A percentile compares a stretch with the other conserved stretches of the same genome.
phyloP scores from a whole-genome alignment of 2,888 invertebrate species.

The Gastrophysa polygoni region DNA sequence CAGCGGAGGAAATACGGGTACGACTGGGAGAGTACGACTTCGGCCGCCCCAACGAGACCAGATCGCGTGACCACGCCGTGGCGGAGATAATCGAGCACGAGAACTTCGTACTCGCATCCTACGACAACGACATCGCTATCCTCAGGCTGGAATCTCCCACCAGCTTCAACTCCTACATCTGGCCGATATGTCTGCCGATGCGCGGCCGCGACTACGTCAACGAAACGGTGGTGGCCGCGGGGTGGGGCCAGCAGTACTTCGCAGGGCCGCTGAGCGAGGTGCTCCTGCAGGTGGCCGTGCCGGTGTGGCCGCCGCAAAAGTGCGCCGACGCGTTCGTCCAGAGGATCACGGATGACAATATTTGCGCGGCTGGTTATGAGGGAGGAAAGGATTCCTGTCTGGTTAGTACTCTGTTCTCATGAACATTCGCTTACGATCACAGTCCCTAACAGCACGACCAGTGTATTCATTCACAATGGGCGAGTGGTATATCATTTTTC shows the following conservation, averaged over 20 bases:
- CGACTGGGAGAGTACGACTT: conserved; percentile 86
- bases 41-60: conserved; percentile 68
- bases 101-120: conserved; percentile 70
- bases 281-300: conserved; percentile 78
- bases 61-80: conserved; percentile 73
- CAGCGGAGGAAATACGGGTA: conserved; percentile 67
- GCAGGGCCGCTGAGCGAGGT: conserved; percentile 66
- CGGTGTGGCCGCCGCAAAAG: conserved; percentile 74
- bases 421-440: too few species aligned
- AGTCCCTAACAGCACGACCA: too few species aligned
- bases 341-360: conserved; percentile 68
- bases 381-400: conserved; percentile 85
- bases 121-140: conserved; percentile 80
- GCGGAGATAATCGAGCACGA: conserved; percentile 70
- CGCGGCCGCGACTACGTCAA: conserved; percentile 65
- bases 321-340: conserved; percentile 70
- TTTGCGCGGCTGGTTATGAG: conserved; percentile 78
- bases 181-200: conserved; percentile 85
- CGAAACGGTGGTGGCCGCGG: conserved; percentile 70
- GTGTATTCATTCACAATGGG: too few species aligned
- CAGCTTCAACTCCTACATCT: conserved; percentile 77
- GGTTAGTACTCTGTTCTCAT: conserved; percentile 65
- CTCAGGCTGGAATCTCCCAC: conserved; percentile 70
- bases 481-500: too few species aligned
- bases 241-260: conserved; percentile 79